Evolutionary conservation across 2,113 vertebrate species (phyloP).

Genomic region (Misgurnus mizolepis): DNA sequence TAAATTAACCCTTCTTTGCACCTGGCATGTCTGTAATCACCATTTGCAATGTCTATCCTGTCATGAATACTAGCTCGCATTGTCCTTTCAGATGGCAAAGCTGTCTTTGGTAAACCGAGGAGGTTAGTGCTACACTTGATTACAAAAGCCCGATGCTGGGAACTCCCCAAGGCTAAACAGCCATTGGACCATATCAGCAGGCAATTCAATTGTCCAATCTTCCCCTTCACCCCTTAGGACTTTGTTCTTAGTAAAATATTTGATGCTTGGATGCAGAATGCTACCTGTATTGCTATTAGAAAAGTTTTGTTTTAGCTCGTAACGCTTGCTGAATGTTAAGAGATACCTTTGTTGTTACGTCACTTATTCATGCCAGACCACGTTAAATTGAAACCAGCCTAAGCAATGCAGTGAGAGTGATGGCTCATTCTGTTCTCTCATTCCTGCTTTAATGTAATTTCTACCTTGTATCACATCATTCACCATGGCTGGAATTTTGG

Average conservation of each 20-base stretch:
- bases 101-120: constrained; percentile 37
- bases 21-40: constrained; percentile 39
- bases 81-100: constrained; percentile 19
- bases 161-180: constrained; percentile 39
- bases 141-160: constrained; percentile 36
- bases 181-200: constrained; percentile 29
- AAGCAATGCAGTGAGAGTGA: neutral
- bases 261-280: neutral
- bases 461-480: constrained; percentile 38
- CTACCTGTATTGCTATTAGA: neutral
- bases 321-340: neutral
- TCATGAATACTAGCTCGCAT: constrained; percentile 42
- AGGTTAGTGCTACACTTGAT: constrained; percentile 27
- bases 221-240: neutral
- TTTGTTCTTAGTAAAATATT: constrained; percentile 3
- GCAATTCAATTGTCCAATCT: constrained; percentile 9
- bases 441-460: constrained; percentile 23
- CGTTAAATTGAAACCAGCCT: constrained; percentile 22
- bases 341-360: constrained; percentile 13
- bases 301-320: constrained; percentile 6
- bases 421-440: constrained; percentile 34
- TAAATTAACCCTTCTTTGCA: constrained; percentile 4
- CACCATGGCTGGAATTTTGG: constrained; percentile 54
- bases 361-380: constrained; percentile 1
- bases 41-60: constrained; percentile 20